Evolutionary conservation across 2,888 invertebrate genomes (phyloP).

Genomic region (Tenthredo notha): DNA sequence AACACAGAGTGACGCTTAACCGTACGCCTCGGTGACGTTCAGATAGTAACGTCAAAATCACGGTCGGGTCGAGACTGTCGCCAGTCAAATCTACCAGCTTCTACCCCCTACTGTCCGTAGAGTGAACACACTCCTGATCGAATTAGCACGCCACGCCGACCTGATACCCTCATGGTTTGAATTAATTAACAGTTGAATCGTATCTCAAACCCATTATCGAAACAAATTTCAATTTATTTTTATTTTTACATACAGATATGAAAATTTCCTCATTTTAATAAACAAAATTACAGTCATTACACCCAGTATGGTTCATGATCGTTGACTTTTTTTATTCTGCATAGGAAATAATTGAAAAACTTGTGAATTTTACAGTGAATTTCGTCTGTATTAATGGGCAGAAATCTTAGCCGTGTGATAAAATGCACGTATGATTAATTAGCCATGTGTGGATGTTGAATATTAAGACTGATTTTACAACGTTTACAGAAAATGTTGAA

Average conservation of each 20-base stretch:
- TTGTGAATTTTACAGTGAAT: too few species aligned
- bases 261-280: neutral
- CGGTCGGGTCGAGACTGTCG: conserved; percentile 57
- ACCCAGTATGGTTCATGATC: neutral
- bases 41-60: conserved; percentile 76
- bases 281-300: neutral
- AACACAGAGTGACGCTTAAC: conserved; percentile 72
- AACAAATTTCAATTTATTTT: conserved; percentile 63
- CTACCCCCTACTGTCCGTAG: conserved; percentile 64
- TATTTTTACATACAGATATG: neutral
- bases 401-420: neutral
- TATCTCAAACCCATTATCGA: conserved; percentile 72
- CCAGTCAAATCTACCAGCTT: conserved; percentile 35
- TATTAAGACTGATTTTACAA: neutral
- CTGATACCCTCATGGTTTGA: conserved; percentile 76
- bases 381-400: too few species aligned
- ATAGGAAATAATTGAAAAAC: too few species aligned
- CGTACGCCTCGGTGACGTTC: conserved; percentile 73
- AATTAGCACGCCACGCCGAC: conserved; percentile 76
- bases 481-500: conserved; percentile 11
- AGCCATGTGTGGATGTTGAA: neutral
- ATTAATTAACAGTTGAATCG: conserved; percentile 75
- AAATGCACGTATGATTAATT: neutral
- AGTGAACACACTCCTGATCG: conserved; percentile 76
- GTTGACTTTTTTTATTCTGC: neutral